Evolutionary conservation across 2,797 vertebrate genomes (phyloP).

Genomic region (Pangasius mekongensis): DNA sequence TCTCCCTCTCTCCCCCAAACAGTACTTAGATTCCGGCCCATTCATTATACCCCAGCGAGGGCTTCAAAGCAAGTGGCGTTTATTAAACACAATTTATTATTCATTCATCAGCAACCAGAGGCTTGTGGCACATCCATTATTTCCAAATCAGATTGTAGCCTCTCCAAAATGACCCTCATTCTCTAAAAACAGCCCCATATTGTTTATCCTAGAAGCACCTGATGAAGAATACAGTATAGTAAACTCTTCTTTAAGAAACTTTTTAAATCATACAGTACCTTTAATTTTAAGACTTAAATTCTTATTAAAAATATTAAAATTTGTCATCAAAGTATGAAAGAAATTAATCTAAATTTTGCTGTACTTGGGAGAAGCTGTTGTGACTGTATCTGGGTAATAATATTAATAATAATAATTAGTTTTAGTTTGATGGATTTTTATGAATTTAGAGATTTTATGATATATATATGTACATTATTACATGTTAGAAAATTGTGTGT

Average conservation of each 20-base stretch:
- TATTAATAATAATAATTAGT: too few relatives aligned
- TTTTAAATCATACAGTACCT: slow-evolving; percentile 10
- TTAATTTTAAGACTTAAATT: background rate
- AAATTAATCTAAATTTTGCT: background rate
- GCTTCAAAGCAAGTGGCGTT: slow-evolving; percentile 47
- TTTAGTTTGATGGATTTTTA: background rate
- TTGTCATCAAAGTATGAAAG: background rate
- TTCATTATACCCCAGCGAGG: slow-evolving; percentile 30
- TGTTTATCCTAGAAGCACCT: slow-evolving; percentile 1
- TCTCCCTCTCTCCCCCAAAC: slow-evolving; percentile 28
- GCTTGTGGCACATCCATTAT: slow-evolving; percentile 27
- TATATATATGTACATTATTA: background rate
- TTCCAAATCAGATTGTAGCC: slow-evolving; percentile 38
- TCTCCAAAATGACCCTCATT: slow-evolving; percentile 35
- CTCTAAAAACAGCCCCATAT: slow-evolving; percentile 23
- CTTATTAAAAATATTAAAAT: background rate
- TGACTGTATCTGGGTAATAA: background rate
- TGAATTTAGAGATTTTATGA: background rate
- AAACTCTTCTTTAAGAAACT: slow-evolving; percentile 1
- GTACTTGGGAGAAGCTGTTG: background rate
- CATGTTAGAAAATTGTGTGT: background rate
- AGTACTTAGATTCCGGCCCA: slow-evolving; percentile 42
- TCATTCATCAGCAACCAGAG: slow-evolving; percentile 37
- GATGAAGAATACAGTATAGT: background rate
- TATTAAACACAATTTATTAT: slow-evolving; percentile 48